Evolutionary conservation across 2,888 invertebrate species (phyloP).

Genomic region (Agrotis clavis): DNA sequence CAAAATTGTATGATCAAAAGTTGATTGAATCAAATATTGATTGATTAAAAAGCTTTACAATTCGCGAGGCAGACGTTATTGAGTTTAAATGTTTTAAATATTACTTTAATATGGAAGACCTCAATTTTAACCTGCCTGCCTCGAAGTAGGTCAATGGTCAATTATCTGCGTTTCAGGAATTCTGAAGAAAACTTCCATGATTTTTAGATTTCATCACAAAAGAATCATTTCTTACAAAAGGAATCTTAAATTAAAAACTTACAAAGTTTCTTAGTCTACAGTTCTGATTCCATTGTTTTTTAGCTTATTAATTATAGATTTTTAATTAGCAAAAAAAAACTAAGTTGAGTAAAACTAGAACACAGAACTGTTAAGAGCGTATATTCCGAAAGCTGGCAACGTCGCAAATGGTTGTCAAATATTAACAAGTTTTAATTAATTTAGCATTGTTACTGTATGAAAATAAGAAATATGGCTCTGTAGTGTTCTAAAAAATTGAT

Average conservation of each 20-base stretch:
- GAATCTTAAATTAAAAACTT: conserved; percentile 28
- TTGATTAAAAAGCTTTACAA: too few relatives aligned
- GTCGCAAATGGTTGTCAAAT: too few relatives aligned
- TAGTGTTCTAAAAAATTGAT: too few relatives aligned
- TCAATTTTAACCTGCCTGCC: not conserved
- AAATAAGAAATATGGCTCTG: too few relatives aligned
- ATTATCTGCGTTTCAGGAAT: not conserved
- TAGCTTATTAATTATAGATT: conserved; percentile 52
- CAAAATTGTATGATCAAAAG: too few relatives aligned
- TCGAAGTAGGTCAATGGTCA: too few relatives aligned
- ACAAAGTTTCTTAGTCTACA: conserved; percentile 16
- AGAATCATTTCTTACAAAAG: conserved; percentile 11
- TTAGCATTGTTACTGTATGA: too few relatives aligned
- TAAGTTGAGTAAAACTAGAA: conserved; percentile 32
- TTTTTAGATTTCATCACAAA: not conserved
- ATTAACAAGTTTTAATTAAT: too few relatives aligned
- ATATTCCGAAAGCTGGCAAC: too few relatives aligned
- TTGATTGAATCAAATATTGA: too few relatives aligned
- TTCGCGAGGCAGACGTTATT: too few relatives aligned
- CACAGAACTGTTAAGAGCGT: too few relatives aligned
- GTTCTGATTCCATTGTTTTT: conserved; percentile 36
- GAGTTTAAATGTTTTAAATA: not conserved
- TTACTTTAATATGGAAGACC: not conserved
- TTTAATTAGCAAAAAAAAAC: conserved; percentile 58
- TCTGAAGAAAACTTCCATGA: not conserved